Evolutionary conservation across 2,888 invertebrate species (phyloP).

Genomic region (Carcina quercana): DNA sequence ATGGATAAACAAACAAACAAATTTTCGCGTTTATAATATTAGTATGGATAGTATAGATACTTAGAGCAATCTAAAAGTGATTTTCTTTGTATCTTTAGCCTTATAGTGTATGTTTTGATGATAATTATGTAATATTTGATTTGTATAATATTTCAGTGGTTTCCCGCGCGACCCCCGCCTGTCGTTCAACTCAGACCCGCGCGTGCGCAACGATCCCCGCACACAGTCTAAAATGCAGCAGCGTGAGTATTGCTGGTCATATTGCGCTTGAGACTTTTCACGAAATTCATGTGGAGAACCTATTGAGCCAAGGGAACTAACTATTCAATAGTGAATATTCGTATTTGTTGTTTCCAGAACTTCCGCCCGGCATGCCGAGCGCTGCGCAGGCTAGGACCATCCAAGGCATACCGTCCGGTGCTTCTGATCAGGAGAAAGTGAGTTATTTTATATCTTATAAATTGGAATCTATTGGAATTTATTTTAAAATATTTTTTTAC

Average conservation of each 20-base stretch:
- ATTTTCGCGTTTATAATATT: too few species aligned
- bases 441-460: conserved; percentile 2
- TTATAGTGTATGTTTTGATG: too few species aligned
- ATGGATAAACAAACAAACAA: too few species aligned
- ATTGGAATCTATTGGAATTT: too few species aligned
- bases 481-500: too few species aligned
- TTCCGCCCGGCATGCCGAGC: conserved; percentile 66
- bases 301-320: neutral
- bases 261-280: neutral
- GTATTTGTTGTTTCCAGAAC: conserved; percentile 14
- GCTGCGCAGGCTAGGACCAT: conserved; percentile 68
- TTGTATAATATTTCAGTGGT: conserved; percentile 20
- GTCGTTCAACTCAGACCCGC: conserved; percentile 71
- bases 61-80: too few species aligned
- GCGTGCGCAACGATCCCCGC: conserved; percentile 81
- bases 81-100: too few species aligned
- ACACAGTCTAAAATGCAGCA: conserved; percentile 59
- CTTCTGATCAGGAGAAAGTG: conserved; percentile 95
- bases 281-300: neutral
- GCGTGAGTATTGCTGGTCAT: conserved; percentile 32
- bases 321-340: neutral
- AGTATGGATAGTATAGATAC: too few species aligned
- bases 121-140: too few species aligned
- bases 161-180: conserved; percentile 66
- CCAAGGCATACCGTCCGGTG: conserved; percentile 83